These are phyloP conservation scores for Hybos culiciformis DNA, from an alignment of 2,888 invertebrate species.

Conservation along the genomic window DNA sequence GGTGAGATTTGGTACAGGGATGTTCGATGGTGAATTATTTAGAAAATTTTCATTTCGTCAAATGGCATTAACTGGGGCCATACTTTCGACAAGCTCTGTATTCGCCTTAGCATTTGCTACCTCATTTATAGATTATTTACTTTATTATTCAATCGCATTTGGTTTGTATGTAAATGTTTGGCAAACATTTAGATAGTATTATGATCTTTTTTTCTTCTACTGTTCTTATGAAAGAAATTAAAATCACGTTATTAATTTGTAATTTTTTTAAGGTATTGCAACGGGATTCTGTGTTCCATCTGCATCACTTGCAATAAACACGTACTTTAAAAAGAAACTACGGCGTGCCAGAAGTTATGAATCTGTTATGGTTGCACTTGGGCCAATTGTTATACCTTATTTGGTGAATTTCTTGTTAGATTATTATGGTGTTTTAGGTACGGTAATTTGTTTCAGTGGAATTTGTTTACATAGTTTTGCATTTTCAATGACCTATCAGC, in stretches of 20 bases:
- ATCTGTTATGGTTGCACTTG: slow-evolving; percentile 58
- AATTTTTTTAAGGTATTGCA: slow-evolving; percentile 32
- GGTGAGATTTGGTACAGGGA: slow-evolving; percentile 46
- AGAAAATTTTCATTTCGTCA: slow-evolving; percentile 53
- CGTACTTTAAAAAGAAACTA: slow-evolving; percentile 57
- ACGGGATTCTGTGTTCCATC: slow-evolving; percentile 54
- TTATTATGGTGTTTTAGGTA: slow-evolving; percentile 50
- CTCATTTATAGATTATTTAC: slow-evolving; percentile 47
- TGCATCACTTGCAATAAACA: slow-evolving; percentile 56
- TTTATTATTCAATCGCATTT: slow-evolving; percentile 52
- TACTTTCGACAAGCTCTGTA: slow-evolving; percentile 45
- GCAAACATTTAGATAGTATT: too few species aligned
- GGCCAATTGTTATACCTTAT: slow-evolving; percentile 59
- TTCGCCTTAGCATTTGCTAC: slow-evolving; percentile 48
- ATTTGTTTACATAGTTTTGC: slow-evolving; percentile 52
- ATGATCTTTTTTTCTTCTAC: too few species aligned
- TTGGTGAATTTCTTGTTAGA: slow-evolving; percentile 49
- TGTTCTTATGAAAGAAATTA: neutral
- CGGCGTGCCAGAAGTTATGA: slow-evolving; percentile 56
- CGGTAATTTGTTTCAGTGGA: slow-evolving; percentile 52
- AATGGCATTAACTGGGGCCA: slow-evolving; percentile 46
- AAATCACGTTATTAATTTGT: neutral
- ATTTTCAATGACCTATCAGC: slow-evolving; percentile 54
- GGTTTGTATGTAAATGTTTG: slow-evolving; percentile 46
- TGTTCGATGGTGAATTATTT: slow-evolving; percentile 58